These are phyloP conservation scores for Lepetodrilus schrolli DNA, from an alignment of 2,888 invertebrate species.

Conservation along the genomic window DNA sequence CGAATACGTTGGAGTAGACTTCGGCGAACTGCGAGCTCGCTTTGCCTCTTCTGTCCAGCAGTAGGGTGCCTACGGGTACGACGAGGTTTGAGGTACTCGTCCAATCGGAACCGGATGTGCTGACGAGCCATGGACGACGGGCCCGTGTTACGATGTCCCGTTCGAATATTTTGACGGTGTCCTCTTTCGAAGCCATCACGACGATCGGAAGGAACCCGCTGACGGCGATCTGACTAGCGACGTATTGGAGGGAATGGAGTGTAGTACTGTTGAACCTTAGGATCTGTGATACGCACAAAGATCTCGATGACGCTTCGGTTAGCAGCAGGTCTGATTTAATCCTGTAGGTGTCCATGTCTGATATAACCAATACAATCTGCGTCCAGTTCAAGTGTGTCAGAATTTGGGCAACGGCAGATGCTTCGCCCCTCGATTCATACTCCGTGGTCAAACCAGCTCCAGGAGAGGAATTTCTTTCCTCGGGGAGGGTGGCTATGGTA, in stretches of 20 bases:
- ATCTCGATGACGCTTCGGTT: slow-evolving; percentile 38
- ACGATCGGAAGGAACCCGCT: slow-evolving; percentile 31
- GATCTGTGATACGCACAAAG: slow-evolving; percentile 46
- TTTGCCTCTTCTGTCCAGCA: slow-evolving; percentile 38
- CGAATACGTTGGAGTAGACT: slow-evolving; percentile 15
- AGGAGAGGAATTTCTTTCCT: slow-evolving; percentile 12
- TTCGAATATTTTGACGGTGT: slow-evolving; percentile 31
- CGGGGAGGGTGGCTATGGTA: slow-evolving; percentile 8
- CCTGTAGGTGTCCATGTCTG: slow-evolving; percentile 33
- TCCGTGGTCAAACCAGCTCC: neutral
- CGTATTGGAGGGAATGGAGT: slow-evolving; percentile 2
- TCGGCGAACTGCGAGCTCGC: slow-evolving; percentile 33
- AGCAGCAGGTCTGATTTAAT: slow-evolving; percentile 37
- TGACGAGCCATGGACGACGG: slow-evolving; percentile 36
- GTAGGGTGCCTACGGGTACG: slow-evolving; percentile 35
- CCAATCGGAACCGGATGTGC: slow-evolving; percentile 36
- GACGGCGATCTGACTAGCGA: neutral
- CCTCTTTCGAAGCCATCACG: slow-evolving; percentile 32
- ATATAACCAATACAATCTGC: slow-evolving; percentile 50
- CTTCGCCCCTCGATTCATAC: neutral
- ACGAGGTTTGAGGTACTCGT: slow-evolving; percentile 26
- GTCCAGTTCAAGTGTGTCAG: slow-evolving; percentile 49
- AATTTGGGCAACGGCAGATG: slow-evolving; percentile 43
- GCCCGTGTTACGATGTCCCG: slow-evolving; percentile 1
- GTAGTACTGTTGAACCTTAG: slow-evolving; percentile 23